Percentiles rank a stretch among this genome's conserved stretches.
Conservation (phyloP, 2,888 invertebrate genomes). For the Trichopoda pennipes region DNA sequence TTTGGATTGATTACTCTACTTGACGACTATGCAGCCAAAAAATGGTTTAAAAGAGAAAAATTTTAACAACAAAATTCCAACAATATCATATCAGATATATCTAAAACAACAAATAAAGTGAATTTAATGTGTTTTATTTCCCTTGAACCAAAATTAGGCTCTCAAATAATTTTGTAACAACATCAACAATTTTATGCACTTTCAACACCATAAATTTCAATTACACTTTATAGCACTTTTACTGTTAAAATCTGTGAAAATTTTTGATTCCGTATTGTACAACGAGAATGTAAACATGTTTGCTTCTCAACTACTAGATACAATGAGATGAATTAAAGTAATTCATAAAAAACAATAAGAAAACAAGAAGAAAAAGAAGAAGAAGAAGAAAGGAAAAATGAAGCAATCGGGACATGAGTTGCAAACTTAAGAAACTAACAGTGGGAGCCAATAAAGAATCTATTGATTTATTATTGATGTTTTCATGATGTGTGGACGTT, state of each 20-base stretch:
- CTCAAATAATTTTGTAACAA: slow-evolving; percentile 65
- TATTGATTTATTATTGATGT: slow-evolving; percentile 66
- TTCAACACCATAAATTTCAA: slow-evolving; percentile 78
- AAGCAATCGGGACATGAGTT: slow-evolving; percentile 26
- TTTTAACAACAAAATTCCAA: slow-evolving; percentile 50
- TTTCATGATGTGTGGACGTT: slow-evolving; percentile 56
- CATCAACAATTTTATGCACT: slow-evolving; percentile 73
- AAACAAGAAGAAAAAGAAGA: neutral
- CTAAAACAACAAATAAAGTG: slow-evolving; percentile 53
- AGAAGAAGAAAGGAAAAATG: too few species aligned
- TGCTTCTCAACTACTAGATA: slow-evolving; percentile 28
- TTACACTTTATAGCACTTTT: slow-evolving; percentile 78
- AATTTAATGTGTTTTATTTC: slow-evolving; percentile 45
- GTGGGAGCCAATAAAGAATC: slow-evolving; percentile 58
- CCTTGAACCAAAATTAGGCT: slow-evolving; percentile 39
- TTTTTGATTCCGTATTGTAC: slow-evolving; percentile 27
- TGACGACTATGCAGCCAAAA: slow-evolving; percentile 63
- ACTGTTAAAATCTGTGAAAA: slow-evolving; percentile 68
- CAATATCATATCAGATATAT: slow-evolving; percentile 62
- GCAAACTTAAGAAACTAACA: slow-evolving; percentile 37
- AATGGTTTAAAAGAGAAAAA: slow-evolving; percentile 27
- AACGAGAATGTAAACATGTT: slow-evolving; percentile 1
- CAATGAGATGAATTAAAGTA: slow-evolving; percentile 55
- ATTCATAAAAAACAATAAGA: slow-evolving; percentile 22
- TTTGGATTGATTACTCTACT: slow-evolving; percentile 78